A percentile compares a stretch with the other conserved stretches of the same genome.
phyloP scores from a whole-genome alignment of 2,888 invertebrate genomes.

The Papilio gigon region DNA sequence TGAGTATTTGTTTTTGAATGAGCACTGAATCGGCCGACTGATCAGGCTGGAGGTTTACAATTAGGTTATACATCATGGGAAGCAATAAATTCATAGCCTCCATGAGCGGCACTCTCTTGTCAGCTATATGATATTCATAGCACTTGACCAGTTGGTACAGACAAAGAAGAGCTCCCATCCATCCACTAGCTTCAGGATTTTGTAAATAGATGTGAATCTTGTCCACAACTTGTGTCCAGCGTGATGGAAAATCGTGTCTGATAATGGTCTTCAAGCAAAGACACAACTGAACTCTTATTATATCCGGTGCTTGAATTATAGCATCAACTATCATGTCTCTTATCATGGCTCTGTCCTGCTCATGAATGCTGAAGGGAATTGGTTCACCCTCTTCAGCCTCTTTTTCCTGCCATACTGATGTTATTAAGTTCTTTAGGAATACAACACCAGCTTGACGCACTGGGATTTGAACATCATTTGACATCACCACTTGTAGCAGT shows the following conservation, averaged over 20 bases:
- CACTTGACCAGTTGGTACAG: conserved; percentile 97
- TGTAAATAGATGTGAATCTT: conserved; percentile 96
- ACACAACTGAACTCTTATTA: conserved; percentile 94
- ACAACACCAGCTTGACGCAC: conserved; percentile 98
- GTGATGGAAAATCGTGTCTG: conserved; percentile 96
- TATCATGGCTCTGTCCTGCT: conserved; percentile 97
- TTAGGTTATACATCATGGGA: conserved; percentile 94
- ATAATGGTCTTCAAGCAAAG: conserved; percentile 96
- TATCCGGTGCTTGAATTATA: conserved; percentile 94
- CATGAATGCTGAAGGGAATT: conserved; percentile 93
- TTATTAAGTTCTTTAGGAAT: conserved; percentile 97
- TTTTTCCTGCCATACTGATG: conserved; percentile 93
- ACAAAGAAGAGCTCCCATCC: conserved; percentile 95
- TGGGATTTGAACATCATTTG: conserved; percentile 93
- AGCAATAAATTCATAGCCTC: conserved; percentile 97
- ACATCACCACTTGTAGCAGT: conserved; percentile 96
- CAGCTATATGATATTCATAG: conserved; percentile 93
- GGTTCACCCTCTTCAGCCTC: conserved; percentile 88
- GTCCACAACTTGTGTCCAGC: conserved; percentile 98
- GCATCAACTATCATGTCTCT: conserved; percentile 97
- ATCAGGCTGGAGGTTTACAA: conserved; percentile 90
- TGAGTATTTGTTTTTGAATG: conserved; percentile 95
- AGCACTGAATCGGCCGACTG: conserved; percentile 93
- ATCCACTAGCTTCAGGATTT: conserved; percentile 92
- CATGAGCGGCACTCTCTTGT: conserved; percentile 94